Evolutionary conservation across 2,888 invertebrate species (phyloP).

Genomic region (Didymodactylos carnosus): DNA sequence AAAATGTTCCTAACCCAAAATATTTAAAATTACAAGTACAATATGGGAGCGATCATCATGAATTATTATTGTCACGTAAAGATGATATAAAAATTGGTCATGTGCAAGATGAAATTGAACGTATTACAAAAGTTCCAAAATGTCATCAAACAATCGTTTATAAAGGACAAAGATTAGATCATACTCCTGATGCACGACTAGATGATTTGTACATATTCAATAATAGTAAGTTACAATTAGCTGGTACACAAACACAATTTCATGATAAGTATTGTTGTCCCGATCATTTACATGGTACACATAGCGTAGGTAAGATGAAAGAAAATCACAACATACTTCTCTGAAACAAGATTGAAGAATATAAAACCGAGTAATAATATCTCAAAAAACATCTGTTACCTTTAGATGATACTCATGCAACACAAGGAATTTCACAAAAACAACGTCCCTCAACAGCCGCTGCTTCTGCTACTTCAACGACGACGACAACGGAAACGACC

Average conservation of each 20-base stretch:
- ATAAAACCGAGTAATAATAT: background rate
- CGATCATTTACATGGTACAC: too few relatives aligned
- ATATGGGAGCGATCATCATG: background rate
- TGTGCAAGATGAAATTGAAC: background rate
- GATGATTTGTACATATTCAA: background rate
- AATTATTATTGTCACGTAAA: background rate
- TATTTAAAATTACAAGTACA: background rate
- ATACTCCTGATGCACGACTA: background rate
- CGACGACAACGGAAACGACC: too few relatives aligned
- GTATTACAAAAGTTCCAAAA: background rate
- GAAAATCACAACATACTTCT: background rate
- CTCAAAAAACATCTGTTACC: too few relatives aligned
- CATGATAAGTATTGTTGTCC: background rate
- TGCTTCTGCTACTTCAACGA: too few relatives aligned
- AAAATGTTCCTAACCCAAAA: too few relatives aligned
- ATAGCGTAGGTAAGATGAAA: background rate
- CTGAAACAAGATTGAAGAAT: background rate
- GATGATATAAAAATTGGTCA: background rate
- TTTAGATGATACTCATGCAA: background rate
- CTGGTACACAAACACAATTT: background rate
- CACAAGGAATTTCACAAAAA: background rate
- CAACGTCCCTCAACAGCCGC: too few relatives aligned
- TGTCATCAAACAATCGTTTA: background rate
- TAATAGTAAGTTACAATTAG: background rate
- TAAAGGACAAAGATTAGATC: background rate